phyloP scores from a whole-genome alignment of 2,888 invertebrate species.

The Argyresthia goedartella region DNA sequence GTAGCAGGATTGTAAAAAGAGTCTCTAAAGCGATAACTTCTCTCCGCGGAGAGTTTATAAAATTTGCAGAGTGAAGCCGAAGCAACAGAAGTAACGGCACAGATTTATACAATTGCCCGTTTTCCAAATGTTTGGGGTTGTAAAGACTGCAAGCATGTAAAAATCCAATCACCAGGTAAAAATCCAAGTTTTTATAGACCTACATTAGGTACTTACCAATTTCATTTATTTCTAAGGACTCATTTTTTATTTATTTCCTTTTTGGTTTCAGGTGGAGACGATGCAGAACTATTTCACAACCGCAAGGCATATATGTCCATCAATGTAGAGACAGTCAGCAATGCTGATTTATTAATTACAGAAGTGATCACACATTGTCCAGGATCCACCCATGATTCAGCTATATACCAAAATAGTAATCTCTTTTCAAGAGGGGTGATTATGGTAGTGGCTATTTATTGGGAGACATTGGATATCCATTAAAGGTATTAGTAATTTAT shows the following conservation, averaged over 20 bases:
- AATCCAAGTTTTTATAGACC: not conserved
- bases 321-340: slow-evolving; percentile 19
- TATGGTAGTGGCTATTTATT: slow-evolving; percentile 9
- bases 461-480: slow-evolving; percentile 22
- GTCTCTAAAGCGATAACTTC: slow-evolving; percentile 8
- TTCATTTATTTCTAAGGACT: not conserved
- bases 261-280: slow-evolving; percentile 11
- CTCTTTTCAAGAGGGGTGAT: slow-evolving; percentile 10
- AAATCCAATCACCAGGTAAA: slow-evolving; percentile 8
- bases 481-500: slow-evolving; percentile 8
- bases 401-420: slow-evolving; percentile 11
- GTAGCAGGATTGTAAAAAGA: slow-evolving; percentile 9
- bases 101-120: slow-evolving; percentile 8
- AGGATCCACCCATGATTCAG: slow-evolving; percentile 17
- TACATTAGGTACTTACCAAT: not conserved
- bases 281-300: slow-evolving; percentile 20
- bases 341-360: slow-evolving; percentile 14
- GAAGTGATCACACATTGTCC: slow-evolving; percentile 22
- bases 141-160: slow-evolving; percentile 11
- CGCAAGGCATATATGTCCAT: slow-evolving; percentile 19
- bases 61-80: slow-evolving; percentile 5
- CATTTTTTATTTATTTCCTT: not conserved
- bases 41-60: not conserved
- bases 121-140: slow-evolving; percentile 13
- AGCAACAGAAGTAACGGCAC: not conserved